Conservation (phyloP, 30 jellyfish, hydroid and myxozoan species). For the Hydra vulgaris region DNA sequence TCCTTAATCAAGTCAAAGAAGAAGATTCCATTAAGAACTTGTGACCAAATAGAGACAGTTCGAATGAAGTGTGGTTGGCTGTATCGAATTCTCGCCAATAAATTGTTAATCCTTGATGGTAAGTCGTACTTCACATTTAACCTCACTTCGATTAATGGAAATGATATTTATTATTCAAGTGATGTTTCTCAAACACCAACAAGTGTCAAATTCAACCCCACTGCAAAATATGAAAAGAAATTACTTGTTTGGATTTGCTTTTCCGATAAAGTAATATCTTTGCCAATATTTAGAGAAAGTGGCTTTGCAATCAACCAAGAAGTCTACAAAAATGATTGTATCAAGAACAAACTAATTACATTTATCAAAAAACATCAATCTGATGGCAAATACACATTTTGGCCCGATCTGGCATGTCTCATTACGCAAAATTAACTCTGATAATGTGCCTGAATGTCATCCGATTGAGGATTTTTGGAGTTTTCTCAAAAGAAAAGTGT, state of each 20-base stretch:
- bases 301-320: background rate
- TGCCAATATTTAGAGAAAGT: background rate
- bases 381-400: background rate
- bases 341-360: background rate
- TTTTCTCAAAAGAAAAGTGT: background rate
- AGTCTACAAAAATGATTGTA: background rate
- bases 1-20: background rate
- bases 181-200: background rate
- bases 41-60: background rate
- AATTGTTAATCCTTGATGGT: background rate
- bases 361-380: background rate
- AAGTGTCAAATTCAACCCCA: background rate
- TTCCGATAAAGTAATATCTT: background rate
- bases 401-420: background rate
- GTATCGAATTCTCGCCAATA: background rate
- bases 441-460: background rate
- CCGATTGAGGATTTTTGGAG: background rate
- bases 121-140: background rate
- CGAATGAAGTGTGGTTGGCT: background rate
- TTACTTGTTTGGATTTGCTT: background rate
- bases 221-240: background rate
- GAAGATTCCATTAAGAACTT: background rate
- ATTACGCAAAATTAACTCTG: background rate
- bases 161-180: background rate
- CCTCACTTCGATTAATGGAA: background rate